Conservation (phyloP, 2,113 vertebrate species). For the Isurus oxyrinchus region DNA sequence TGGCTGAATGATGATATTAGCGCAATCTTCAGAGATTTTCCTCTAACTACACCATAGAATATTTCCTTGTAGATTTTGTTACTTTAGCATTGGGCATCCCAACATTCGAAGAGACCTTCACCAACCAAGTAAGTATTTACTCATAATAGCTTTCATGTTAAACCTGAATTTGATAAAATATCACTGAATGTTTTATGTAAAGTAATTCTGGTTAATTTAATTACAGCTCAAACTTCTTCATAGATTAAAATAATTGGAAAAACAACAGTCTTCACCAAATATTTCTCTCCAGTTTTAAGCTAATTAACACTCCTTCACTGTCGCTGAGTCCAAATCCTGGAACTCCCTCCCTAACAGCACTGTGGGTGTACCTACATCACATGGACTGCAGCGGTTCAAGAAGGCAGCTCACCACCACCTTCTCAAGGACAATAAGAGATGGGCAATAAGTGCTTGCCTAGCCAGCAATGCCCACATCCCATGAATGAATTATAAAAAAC, state of each 20-base stretch:
- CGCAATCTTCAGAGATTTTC: not conserved
- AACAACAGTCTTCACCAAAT: not conserved
- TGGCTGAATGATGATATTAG: not conserved
- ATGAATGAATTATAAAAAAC: too few relatives aligned
- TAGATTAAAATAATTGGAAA: not conserved
- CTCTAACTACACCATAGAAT: not conserved
- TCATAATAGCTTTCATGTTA: not conserved
- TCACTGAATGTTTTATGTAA: not conserved
- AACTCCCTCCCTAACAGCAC: too few relatives aligned
- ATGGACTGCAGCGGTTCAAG: too few relatives aligned
- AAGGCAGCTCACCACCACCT: too few relatives aligned
- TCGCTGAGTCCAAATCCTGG: too few relatives aligned
- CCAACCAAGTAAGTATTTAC: not conserved
- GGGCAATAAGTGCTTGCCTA: too few relatives aligned
- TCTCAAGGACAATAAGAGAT: too few relatives aligned
- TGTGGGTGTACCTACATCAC: too few relatives aligned
- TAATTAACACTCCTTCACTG: not conserved
- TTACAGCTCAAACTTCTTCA: not conserved
- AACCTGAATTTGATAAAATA: not conserved
- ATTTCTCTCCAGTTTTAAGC: not conserved
- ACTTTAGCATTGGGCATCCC: not conserved
- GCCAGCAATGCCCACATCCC: too few relatives aligned
- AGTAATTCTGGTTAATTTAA: not conserved
- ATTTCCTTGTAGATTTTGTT: too few relatives aligned
- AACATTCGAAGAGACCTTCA: not conserved